Evolutionary conservation across 2,888 invertebrate species (phyloP), one percentile per base, ranked within the genome.

Genomic region (Drosophila formosana): DNA sequence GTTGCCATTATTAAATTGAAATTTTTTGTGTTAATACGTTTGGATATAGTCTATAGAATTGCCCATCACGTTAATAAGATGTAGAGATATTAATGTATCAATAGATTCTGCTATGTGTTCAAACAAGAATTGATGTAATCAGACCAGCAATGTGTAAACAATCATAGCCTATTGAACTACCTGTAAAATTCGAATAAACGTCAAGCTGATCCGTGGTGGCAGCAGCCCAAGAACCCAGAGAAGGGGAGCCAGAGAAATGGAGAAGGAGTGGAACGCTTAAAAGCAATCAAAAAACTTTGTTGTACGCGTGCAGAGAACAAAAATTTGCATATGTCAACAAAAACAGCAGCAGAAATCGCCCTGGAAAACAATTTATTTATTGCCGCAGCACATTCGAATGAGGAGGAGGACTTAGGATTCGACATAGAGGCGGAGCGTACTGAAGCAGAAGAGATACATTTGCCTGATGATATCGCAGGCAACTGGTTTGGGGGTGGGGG

Each of bases 301-400:
- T 61, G 66, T 61, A 41, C 71, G 76, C 68, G 68, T 80, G 79
- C 72, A 78, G 66, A 65, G 71, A 72, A 62, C 63, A 65, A 52
- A 79, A 79, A 85, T 85, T 85, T 85, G 85, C 85, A 85, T 85
- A 85, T 85, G 85, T 85, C 85, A 85, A 85, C 88, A 83, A 66
- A 77, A 64, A 76, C 65, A 67, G 77, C 56, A 80, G 75, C 66
- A 66, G 32, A 65, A 80, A 76, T 78, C 84, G 70, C 56, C 66
- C 64, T 64, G 67, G 56, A 82, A 79, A 63, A 70, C 75, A 78
- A 88, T 81, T 85, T 80, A 80, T 79, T 79, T 79, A 86, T 83
- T 76, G 80, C 80, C 66, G 37, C 39, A 51, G 71, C 65, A 50
- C n/a, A 45, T 68, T 67, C 45, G 30, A 41, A 41, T 60, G 37